phyloP scores from a whole-genome alignment of 2,797 vertebrate genomes.

The Hippopotamyrus pictus region DNA sequence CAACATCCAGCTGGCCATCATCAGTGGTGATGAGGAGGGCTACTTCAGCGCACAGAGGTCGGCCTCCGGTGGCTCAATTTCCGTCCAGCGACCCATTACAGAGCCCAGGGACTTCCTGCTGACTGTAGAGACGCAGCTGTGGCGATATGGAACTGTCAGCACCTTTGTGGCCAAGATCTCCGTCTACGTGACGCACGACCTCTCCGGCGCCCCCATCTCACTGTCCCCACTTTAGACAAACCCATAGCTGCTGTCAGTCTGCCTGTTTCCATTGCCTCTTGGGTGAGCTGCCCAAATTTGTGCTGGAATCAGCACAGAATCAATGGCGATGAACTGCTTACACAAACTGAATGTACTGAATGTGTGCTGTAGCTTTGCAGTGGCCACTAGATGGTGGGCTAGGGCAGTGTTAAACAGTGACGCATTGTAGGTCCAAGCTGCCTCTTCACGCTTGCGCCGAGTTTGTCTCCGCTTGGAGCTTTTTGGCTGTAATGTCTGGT shows the following conservation, averaged over 20 bases:
- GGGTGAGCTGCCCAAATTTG: neutral
- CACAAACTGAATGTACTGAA: neutral
- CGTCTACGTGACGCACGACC: conserved; percentile 81
- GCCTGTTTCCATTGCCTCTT: neutral
- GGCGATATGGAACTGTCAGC: conserved; percentile 70
- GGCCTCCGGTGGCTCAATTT: conserved; percentile 76
- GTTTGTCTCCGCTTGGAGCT: neutral
- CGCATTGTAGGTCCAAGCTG: neutral
- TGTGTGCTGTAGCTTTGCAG: neutral
- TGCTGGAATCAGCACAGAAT: neutral
- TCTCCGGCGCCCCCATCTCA: neutral
- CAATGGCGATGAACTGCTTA: neutral
- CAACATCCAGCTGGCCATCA: conserved; percentile 82
- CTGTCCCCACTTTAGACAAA: neutral
- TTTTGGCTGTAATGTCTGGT: neutral
- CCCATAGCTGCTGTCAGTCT: neutral
- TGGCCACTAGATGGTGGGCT: conserved; percentile 47
- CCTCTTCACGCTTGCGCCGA: neutral
- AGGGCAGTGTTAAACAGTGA: conserved; percentile 20
- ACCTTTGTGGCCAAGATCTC: conserved; percentile 83
- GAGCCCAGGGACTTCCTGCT: conserved; percentile 83
- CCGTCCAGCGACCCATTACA: conserved; percentile 71
- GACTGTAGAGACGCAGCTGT: conserved; percentile 80
- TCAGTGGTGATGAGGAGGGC: conserved; percentile 78
- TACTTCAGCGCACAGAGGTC: conserved; percentile 75